These are phyloP conservation scores for Amiota minor DNA, from an alignment of 2,888 invertebrate species.

Conservation along the genomic window DNA sequence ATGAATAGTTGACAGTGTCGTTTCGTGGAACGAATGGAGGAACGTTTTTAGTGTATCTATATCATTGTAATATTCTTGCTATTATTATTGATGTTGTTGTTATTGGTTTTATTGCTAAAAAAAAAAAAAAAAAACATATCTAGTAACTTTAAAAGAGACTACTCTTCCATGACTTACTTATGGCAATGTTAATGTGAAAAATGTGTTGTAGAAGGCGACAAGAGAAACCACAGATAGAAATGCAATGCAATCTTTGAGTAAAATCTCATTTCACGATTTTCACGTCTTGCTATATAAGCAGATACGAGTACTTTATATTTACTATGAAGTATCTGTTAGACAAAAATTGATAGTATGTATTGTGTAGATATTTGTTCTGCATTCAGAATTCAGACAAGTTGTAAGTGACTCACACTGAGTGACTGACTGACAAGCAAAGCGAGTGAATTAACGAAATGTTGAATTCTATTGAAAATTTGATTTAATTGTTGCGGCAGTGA, in stretches of 20 bases:
- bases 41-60: not conserved
- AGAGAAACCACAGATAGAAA: not conserved
- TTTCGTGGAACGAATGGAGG: not conserved
- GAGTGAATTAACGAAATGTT: not conserved
- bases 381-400: conserved; percentile 7
- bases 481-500: conserved; percentile 16
- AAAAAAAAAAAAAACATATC: not conserved
- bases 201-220: conserved; percentile 53
- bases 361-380: not conserved
- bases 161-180: conserved; percentile 7
- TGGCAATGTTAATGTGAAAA: conserved; percentile 60
- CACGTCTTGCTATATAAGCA: not conserved
- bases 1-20: conserved; percentile 24
- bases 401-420: not conserved
- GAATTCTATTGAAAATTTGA: conserved; percentile 22
- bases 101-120: not conserved
- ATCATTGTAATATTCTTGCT: not conserved
- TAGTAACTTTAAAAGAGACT: not conserved
- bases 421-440: no score
- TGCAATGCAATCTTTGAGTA: not conserved
- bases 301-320: not conserved
- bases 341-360: not conserved
- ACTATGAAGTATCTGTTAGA: no score
- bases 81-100: not conserved
- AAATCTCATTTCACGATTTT: not conserved